Conservation (phyloP, 1,140 invertebrate species). For the Bombus superbus region DNA sequence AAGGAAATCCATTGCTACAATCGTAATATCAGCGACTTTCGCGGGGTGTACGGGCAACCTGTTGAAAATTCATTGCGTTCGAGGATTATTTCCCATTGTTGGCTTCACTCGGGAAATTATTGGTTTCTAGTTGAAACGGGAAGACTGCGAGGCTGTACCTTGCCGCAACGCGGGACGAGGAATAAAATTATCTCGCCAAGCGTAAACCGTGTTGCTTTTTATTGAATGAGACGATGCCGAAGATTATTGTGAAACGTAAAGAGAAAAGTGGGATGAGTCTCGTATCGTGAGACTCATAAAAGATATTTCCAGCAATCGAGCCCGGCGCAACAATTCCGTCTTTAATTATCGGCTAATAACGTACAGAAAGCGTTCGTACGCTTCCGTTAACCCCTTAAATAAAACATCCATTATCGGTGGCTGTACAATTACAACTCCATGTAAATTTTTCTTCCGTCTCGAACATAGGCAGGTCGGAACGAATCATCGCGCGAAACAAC, state of each 20-base stretch:
- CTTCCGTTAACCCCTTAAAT: conserved; percentile 13
- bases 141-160: background rate
- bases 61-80: background rate
- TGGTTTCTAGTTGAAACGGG: background rate
- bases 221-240: background rate
- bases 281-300: background rate
- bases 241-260: background rate
- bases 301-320: conserved; percentile 2
- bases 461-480: background rate
- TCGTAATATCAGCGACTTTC: background rate
- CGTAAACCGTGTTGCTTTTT: background rate
- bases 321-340: background rate
- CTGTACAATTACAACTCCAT: background rate
- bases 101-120: background rate
- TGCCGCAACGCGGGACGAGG: background rate
- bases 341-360: conserved; percentile 34
- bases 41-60: background rate
- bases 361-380: no score
- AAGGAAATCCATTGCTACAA: background rate
- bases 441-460: conserved; percentile 13
- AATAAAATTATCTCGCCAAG: conserved; percentile 6
- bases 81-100: background rate
- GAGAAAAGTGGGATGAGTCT: background rate
- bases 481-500: conserved; percentile 34
- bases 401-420: conserved; percentile 13